Evolutionary conservation across 1,140 invertebrate genomes (phyloP), one percentile per base, ranked within the genome.

Genomic region (Lordiphosa stackelbergi): DNA sequence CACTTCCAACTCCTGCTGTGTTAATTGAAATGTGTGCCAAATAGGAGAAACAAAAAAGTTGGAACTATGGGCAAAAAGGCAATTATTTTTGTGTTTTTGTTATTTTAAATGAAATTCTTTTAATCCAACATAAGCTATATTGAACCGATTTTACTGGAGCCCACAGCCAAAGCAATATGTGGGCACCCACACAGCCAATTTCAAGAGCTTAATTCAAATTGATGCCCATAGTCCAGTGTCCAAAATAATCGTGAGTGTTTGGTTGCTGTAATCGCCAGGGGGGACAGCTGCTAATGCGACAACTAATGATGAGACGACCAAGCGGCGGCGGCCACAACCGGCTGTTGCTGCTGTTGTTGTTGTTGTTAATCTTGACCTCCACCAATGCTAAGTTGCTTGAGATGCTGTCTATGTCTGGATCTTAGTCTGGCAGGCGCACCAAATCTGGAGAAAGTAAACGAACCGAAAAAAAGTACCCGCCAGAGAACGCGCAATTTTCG

Each of bases 371-470:
- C 72, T 81, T 81, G 75, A 81, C 75, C 75, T 81, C 74, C 52
- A 60, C 74, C 74, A 74, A 70, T 70, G 74, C 61, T 63, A 51
- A 61, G 59, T 65, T 64, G 43, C 57, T 53, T 59, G 69, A 69
- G 54, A 59, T 38, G 45, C 10, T 31, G 48, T 52, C 49, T 54
- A 41, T 12, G 42, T 53, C 35, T 40, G 55, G 36, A 31, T 48
- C 22, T 47, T 9, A 36, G 9, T 43, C 59, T 77, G 73, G 66
- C 69, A 75, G 72, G 13, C 72, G 53, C 72, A 69, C 72, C 72
- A 70, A 74, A 75, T 75, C 70, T 66, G 64, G 75, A 81, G 75
- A 79, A 79, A 81, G 75, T 81, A 73, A 83, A 70, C 38, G 62
- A 46, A 46, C 43, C 11, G 46, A 35, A 43, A 16, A 16, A 16